These are phyloP conservation scores for Catostylus mosaicus DNA, from an alignment of 30 jellyfish, hydroid and myxozoan species.

Conservation along the genomic window DNA sequence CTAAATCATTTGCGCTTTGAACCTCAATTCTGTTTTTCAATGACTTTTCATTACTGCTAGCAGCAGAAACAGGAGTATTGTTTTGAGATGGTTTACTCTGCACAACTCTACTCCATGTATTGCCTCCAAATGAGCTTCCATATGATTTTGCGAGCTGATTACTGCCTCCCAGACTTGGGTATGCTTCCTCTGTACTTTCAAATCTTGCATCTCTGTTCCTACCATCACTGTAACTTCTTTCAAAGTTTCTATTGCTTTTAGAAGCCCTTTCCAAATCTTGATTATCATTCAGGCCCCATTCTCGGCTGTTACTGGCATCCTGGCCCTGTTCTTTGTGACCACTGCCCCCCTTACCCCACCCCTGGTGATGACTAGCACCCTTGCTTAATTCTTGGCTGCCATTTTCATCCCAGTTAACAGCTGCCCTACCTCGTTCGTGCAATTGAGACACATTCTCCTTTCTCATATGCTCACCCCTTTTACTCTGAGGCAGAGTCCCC, in stretches of 20 bases:
- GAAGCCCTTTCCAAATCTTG: too few relatives aligned
- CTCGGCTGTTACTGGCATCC: too few relatives aligned
- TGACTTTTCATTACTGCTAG: neutral
- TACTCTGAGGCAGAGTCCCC: neutral
- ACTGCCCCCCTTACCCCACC: neutral
- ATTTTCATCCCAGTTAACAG: neutral
- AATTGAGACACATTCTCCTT: neutral
- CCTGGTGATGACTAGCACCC: neutral
- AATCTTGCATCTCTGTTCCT: neutral
- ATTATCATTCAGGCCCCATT: too few relatives aligned
- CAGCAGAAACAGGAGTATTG: neutral
- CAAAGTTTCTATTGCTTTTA: too few relatives aligned
- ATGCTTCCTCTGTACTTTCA: neutral
- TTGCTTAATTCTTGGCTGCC: neutral
- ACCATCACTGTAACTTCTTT: too few relatives aligned
- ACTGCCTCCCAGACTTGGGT: neutral
- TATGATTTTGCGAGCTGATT: neutral
- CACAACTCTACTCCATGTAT: slow-evolving; percentile 19
- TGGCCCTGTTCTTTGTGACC: neutral
- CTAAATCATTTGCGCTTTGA: neutral
- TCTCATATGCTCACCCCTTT: neutral
- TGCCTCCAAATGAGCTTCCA: neutral
- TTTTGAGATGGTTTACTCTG: slow-evolving; percentile 1
- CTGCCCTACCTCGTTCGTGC: neutral
- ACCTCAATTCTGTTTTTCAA: neutral